phyloP scores from a whole-genome alignment of 2,113 vertebrate genomes.

The Dicaeum eximium region DNA sequence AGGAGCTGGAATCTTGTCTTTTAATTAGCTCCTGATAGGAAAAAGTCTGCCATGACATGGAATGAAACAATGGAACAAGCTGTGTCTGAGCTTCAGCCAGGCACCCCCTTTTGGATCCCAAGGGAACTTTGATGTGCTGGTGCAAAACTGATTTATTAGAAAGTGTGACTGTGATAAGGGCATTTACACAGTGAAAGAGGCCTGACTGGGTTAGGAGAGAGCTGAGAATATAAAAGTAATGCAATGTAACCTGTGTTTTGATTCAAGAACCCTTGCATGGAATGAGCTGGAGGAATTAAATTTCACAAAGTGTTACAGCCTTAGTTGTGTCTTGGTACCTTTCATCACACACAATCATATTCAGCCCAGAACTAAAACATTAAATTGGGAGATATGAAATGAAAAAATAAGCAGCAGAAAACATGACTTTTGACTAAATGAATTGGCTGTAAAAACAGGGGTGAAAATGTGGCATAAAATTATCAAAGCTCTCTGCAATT shows the following conservation, averaged over 20 bases:
- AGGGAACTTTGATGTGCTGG: not conserved
- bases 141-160: not conserved
- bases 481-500: slow-evolving; percentile 53
- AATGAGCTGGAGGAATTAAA: not conserved
- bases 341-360: not conserved
- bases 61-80: not conserved
- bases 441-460: slow-evolving; percentile 61
- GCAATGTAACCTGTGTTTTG: not conserved
- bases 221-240: not conserved
- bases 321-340: not conserved
- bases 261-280: not conserved
- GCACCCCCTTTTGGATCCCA: not conserved
- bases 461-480: slow-evolving; percentile 45
- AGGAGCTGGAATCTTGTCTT: not conserved
- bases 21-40: not conserved
- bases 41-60: not conserved
- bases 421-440: slow-evolving; percentile 48
- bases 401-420: slow-evolving; percentile 57
- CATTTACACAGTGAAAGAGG: not conserved
- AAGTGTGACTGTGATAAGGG: not conserved
- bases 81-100: not conserved
- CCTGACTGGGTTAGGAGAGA: not conserved
- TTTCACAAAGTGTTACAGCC: not conserved
- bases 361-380: slow-evolving; percentile 8
- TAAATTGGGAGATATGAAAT: slow-evolving; percentile 21